Percentiles rank a stretch among this genome's conserved stretches.
Evolutionary conservation across 2,888 invertebrate genomes (phyloP).

Genomic region (Mimas tiliae): DNA sequence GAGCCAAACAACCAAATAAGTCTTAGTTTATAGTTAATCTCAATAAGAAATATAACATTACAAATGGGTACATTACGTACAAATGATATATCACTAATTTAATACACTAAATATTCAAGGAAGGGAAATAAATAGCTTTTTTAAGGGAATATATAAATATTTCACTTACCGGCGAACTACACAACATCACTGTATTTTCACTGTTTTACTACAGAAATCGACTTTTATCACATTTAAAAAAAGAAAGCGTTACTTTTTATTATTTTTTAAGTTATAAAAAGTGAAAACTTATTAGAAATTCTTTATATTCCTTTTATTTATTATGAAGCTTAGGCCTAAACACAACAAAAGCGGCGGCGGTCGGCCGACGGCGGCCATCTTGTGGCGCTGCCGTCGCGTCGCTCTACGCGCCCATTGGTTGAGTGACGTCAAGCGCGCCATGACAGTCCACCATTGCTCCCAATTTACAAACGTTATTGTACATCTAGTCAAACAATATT

Average conservation of each 20-base stretch:
- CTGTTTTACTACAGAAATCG: conserved; percentile 35
- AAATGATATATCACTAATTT: background rate
- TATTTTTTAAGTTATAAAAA: conserved; percentile 36
- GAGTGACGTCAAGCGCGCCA: conserved; percentile 82
- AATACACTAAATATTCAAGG: background rate
- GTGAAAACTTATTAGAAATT: conserved; percentile 37
- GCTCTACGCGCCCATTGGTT: conserved; percentile 75
- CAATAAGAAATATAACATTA: background rate
- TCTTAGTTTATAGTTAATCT: background rate
- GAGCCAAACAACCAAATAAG: background rate
- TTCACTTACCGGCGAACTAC: conserved; percentile 47
- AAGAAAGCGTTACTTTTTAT: conserved; percentile 31
- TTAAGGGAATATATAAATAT: conserved; percentile 33
- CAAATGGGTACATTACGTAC: background rate
- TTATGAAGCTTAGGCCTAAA: conserved; percentile 79
- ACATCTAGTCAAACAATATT: conserved; percentile 46
- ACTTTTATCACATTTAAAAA: conserved; percentile 33
- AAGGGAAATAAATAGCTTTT: background rate
- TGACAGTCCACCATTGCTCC: conserved; percentile 79
- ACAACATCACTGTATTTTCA: conserved; percentile 51
- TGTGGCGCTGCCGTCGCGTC: conserved; percentile 81
- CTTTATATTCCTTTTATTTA: conserved; percentile 49
- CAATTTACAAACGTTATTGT: conserved; percentile 54
- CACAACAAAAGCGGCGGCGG: conserved; percentile 75
- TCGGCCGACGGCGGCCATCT: conserved; percentile 79